Conservation (phyloP, 2,797 vertebrate genomes). For the Poeciliopsis turneri region DNA sequence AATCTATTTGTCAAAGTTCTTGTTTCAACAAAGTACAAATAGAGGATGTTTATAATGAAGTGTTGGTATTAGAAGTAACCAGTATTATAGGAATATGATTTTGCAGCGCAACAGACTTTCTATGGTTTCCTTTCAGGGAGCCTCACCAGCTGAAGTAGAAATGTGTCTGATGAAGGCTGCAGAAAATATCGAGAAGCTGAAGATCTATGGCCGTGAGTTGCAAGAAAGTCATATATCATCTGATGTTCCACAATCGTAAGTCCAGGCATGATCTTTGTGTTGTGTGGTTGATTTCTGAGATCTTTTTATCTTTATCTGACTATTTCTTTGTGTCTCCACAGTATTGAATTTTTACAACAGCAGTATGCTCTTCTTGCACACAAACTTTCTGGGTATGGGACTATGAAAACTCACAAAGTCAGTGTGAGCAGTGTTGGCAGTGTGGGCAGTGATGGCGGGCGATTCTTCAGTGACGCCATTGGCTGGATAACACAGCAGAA, state of each 20-base stretch:
- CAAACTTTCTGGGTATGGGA: slow-evolving; percentile 26
- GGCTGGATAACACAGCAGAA: slow-evolving; percentile 81
- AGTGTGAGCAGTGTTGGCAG: slow-evolving; percentile 53
- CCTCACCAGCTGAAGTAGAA: slow-evolving; percentile 56
- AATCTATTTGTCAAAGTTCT: neutral
- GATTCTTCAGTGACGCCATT: slow-evolving; percentile 69
- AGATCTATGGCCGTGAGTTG: slow-evolving; percentile 38
- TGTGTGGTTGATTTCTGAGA: neutral
- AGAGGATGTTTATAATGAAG: neutral
- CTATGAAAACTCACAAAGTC: slow-evolving; percentile 37
- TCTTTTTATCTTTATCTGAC: slow-evolving; percentile 23
- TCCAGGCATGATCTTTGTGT: too few relatives aligned
- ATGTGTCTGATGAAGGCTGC: slow-evolving; percentile 47
- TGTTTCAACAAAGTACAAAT: neutral
- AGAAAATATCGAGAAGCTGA: slow-evolving; percentile 67
- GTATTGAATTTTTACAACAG: slow-evolving; percentile 57
- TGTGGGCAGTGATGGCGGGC: slow-evolving; percentile 57
- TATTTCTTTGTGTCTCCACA: slow-evolving; percentile 36
- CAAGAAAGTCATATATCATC: slow-evolving; percentile 51
- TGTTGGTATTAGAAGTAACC: neutral
- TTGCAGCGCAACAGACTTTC: neutral
- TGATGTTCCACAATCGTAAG: slow-evolving; percentile 66
- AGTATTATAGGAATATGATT: neutral
- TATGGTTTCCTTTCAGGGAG: slow-evolving; percentile 63
- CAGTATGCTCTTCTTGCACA: slow-evolving; percentile 38